These are phyloP conservation scores for Drosophila leontia DNA, from an alignment of 1,140 invertebrate species.

Conservation along the genomic window DNA sequence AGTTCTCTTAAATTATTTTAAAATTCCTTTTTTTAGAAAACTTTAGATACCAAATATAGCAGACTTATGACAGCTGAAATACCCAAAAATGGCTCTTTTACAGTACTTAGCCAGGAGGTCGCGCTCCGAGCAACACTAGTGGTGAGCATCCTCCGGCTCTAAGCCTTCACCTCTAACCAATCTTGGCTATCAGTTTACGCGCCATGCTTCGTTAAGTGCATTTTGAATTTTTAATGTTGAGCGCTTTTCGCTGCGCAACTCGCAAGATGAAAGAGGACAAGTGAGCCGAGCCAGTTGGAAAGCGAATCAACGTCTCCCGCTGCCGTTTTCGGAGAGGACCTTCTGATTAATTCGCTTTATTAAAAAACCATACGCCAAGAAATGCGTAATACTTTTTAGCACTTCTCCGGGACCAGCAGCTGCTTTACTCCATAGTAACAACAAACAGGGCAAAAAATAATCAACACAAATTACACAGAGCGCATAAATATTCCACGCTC, in stretches of 20 bases:
- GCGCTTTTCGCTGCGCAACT: slow-evolving; percentile 36
- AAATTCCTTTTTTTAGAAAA: neutral
- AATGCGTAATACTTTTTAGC: slow-evolving; percentile 67
- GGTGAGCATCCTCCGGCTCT: neutral
- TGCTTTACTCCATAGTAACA: slow-evolving; percentile 43
- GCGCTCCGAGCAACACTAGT: slow-evolving; percentile 39
- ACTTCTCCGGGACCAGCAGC: slow-evolving; percentile 47
- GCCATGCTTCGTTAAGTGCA: slow-evolving; percentile 82
- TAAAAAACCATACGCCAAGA: slow-evolving; percentile 76
- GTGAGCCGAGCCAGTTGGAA: slow-evolving; percentile 11
- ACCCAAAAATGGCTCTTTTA: slow-evolving; percentile 5
- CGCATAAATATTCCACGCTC: slow-evolving; percentile 60
- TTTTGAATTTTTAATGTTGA: slow-evolving; percentile 81
- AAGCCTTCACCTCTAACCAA: slow-evolving; percentile 24
- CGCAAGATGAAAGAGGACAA: slow-evolving; percentile 21
- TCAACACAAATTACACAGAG: slow-evolving; percentile 75
- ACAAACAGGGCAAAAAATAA: slow-evolving; percentile 65
- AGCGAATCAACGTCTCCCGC: slow-evolving; percentile 14
- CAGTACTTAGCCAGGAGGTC: slow-evolving; percentile 17
- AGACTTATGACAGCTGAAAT: neutral
- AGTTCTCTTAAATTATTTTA: no score
- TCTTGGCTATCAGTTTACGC: slow-evolving; percentile 78
- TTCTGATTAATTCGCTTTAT: slow-evolving; percentile 79
- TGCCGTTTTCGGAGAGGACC: slow-evolving; percentile 15
- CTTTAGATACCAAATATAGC: neutral